A percentile compares a stretch with the other conserved stretches of the same genome.
These are phyloP conservation scores for Glyptemys insculpta DNA, from an alignment of 2,797 vertebrate genomes.

Conservation along the genomic window DNA sequence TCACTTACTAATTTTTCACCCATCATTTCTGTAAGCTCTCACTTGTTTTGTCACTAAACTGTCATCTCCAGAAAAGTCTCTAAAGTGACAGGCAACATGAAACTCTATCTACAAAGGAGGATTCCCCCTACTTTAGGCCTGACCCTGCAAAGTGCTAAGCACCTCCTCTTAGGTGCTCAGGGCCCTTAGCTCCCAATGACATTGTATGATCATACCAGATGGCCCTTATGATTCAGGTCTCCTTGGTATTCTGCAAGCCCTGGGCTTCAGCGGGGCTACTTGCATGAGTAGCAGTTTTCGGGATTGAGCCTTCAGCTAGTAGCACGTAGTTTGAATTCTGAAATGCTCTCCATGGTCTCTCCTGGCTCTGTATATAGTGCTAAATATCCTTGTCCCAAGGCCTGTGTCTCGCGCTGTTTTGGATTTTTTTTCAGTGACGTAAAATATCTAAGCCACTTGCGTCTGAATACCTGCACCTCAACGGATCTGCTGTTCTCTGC, in stretches of 20 bases:
- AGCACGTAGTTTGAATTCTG: background rate
- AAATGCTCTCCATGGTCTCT: background rate
- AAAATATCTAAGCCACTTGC: background rate
- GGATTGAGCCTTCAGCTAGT: rapidly evolving
- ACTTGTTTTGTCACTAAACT: background rate
- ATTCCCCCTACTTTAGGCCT: background rate
- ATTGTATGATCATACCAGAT: background rate
- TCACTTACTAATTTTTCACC: background rate
- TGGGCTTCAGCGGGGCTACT: background rate
- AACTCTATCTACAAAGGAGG: background rate
- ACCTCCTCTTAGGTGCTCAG: background rate
- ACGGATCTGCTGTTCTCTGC: background rate
- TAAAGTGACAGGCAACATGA: background rate
- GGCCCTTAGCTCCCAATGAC: rapidly evolving
- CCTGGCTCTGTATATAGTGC: background rate
- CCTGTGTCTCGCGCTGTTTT: background rate
- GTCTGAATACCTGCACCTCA: background rate
- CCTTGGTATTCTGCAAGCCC: background rate
- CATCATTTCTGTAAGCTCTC: background rate
- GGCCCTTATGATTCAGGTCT: rapidly evolving
- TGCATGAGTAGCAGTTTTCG: background rate
- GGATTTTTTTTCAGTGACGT: background rate
- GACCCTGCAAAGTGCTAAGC: background rate
- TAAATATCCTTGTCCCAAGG: background rate
- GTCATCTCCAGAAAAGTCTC: background rate